Conservation (phyloP, 2,113 vertebrate species). For the Neodontobutis hainanensis region DNA sequence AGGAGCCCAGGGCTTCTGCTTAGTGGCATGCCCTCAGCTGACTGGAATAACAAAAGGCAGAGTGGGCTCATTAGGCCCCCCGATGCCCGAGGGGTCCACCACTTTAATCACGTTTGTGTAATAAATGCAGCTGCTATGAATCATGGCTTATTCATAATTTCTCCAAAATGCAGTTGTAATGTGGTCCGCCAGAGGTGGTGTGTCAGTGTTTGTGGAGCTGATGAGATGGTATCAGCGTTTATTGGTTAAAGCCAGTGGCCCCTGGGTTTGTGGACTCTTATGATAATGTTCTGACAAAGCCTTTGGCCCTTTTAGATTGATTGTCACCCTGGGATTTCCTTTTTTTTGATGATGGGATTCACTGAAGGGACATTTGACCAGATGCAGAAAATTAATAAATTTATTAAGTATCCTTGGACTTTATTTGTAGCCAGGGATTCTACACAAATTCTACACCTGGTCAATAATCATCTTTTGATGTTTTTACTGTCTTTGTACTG, state of each 20-base stretch:
- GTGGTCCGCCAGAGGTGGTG: constrained; percentile 54
- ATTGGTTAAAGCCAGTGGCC: constrained; percentile 45
- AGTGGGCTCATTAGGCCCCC: constrained; percentile 72
- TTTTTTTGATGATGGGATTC: constrained; percentile 24
- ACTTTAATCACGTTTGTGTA: constrained; percentile 78
- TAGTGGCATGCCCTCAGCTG: constrained; percentile 65
- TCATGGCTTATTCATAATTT: constrained; percentile 72
- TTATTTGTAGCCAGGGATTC: background rate
- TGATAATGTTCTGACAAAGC: constrained; percentile 67
- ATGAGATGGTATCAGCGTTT: constrained; percentile 53
- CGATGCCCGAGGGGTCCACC: constrained; percentile 65
- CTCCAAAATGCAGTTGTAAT: constrained; percentile 58
- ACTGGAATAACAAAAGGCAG: constrained; percentile 76
- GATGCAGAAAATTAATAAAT: background rate
- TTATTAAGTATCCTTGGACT: background rate
- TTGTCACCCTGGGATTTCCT: constrained; percentile 55
- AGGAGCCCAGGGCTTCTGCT: constrained; percentile 66
- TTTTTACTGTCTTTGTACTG: constrained; percentile 49
- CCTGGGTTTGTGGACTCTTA: constrained; percentile 37
- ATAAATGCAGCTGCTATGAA: constrained; percentile 78
- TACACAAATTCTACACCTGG: too few relatives aligned
- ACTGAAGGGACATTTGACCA: background rate
- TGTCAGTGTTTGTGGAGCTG: constrained; percentile 41
- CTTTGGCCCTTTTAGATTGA: constrained; percentile 54
- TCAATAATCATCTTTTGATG: background rate